Evolutionary conservation across 2,888 invertebrate genomes (phyloP), one percentile per base, ranked within the genome.

Genomic region (Acleris laterana): DNA sequence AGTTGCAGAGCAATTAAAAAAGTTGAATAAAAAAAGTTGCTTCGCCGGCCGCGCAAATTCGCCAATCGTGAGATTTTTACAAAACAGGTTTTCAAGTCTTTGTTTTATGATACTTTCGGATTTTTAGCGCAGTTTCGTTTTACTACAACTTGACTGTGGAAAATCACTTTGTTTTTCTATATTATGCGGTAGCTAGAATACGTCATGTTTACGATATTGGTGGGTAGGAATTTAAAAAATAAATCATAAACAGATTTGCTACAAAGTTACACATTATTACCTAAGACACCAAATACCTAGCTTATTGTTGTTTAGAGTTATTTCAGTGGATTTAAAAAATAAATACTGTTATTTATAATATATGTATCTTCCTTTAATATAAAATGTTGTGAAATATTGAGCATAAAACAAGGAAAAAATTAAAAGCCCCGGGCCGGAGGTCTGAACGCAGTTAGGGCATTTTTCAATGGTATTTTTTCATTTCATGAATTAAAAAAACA

Each of bases 61-160:
- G 38, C 57, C 66, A 56, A 81, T 85, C 83, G 81, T 82, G 82
- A 85, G 85, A 87, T 87, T 90, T 89, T 55, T 68, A 52, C 59
- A 51, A 60, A 66, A 66, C 66, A 57, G 66, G 66, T 66, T 66
- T 65, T 42, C 22, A 32, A 28, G 46, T 51, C 62, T 66, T 66
- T 66, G 66, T 66, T 66, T 57, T 57, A 32, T 49, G 48, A 61
- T 49, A 32, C 44, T 51, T 63, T 51, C 38, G 28, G 51, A 52
- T 32, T 58, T 65, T 56, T 48, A 62, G 38, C 19, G 6, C 46
- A 46, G 38, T 38, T 62, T 52, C 62, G 20, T 57, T 62, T 61
- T 25, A 51, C 28, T 25, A 53, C 17, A 28, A 38, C n/a, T 51
- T 38, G 13, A 1, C 11, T 38, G 38, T 13, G 13, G 38, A 38